These are phyloP conservation scores for Cyanistes caeruleus DNA, from an alignment of 2,113 vertebrate species.

Conservation along the genomic window DNA sequence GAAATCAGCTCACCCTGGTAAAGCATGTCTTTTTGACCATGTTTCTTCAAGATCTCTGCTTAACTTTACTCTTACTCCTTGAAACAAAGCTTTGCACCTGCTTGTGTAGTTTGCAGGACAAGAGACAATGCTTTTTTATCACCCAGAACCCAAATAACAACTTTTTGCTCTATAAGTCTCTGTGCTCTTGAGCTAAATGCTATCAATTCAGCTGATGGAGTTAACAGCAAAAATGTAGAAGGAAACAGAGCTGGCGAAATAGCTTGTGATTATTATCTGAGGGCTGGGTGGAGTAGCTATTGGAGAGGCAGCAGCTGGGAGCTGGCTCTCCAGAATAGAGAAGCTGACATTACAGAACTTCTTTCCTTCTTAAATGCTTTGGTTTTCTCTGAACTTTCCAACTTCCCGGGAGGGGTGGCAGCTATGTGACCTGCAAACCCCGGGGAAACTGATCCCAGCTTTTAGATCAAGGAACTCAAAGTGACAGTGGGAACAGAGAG, in stretches of 20 bases:
- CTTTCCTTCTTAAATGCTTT: neutral
- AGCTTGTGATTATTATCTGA: conserved; percentile 67
- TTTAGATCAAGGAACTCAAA: conserved; percentile 3
- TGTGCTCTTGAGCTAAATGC: neutral
- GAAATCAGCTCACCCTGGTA: neutral
- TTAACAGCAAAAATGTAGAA: conserved; percentile 65
- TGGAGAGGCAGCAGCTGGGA: conserved; percentile 63
- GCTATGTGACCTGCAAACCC: neutral
- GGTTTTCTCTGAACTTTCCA: conserved; percentile 42
- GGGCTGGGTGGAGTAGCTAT: conserved; percentile 63
- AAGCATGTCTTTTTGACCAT: neutral
- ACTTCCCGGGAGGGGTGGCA: neutral
- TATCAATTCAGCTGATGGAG: conserved; percentile 36
- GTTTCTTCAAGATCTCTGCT: neutral
- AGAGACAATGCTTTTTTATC: neutral
- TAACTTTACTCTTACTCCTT: neutral
- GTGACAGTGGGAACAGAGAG: neutral
- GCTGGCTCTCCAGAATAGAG: conserved; percentile 1
- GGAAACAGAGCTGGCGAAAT: conserved; percentile 26
- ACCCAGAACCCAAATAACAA: neutral
- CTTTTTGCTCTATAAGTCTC: neutral
- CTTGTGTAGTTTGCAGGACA: neutral
- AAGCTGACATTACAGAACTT: conserved; percentile 49
- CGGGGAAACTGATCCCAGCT: neutral
- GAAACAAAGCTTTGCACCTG: neutral